These are phyloP conservation scores for Pachyrhynchus sulphureomaculatus DNA, from an alignment of 1,140 invertebrate genomes.

Conservation along the genomic window DNA sequence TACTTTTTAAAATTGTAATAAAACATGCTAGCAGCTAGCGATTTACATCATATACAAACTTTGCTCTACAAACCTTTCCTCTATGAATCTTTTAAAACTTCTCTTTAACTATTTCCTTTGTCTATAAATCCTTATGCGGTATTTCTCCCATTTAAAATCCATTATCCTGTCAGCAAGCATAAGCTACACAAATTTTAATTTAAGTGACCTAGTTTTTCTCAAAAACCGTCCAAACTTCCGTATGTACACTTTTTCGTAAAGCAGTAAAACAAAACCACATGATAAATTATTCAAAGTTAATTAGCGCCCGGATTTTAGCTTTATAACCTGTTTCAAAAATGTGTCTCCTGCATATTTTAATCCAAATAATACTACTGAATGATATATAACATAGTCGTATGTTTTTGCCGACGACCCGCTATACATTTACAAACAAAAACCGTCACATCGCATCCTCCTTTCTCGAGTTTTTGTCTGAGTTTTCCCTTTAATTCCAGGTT, in stretches of 20 bases:
- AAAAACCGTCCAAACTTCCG: background rate
- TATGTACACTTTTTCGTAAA: background rate
- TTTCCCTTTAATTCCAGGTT: background rate
- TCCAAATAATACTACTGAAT: background rate
- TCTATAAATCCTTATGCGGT: no score
- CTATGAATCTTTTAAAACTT: no score
- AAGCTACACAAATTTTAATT: no score
- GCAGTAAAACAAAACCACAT: background rate
- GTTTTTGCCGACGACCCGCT: background rate
- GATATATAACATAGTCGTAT: constrained; percentile 3
- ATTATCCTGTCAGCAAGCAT: no score
- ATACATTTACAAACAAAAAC: constrained; percentile 4
- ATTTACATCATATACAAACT: no score
- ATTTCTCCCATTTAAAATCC: no score
- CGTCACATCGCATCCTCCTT: background rate
- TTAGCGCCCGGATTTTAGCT: constrained; percentile 3
- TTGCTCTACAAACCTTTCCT: no score
- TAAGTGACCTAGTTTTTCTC: background rate
- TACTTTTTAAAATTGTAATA: no score
- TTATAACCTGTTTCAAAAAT: constrained; percentile 4
- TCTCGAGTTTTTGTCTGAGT: background rate
- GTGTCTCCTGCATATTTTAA: background rate
- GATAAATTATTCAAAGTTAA: constrained; percentile 12
- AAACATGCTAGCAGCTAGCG: no score
- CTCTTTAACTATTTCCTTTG: no score